Conservation (phyloP, 1,140 invertebrate species). For the Luehdorfia chinensis region DNA sequence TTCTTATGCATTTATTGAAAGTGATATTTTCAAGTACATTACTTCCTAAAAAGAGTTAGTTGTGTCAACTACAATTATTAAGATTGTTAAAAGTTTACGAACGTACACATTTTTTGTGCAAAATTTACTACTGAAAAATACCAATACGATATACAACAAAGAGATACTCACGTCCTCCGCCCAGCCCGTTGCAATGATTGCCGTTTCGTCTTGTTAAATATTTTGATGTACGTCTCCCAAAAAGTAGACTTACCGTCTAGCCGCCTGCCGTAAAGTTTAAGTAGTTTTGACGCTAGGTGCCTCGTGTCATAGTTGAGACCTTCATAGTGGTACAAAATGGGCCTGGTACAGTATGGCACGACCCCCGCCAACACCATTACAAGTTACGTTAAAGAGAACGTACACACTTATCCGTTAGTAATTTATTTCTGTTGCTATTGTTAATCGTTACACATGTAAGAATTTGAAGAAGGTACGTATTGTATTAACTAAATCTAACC, state of each 20-base stretch:
- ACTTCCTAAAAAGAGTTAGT: too few species aligned
- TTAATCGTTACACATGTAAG: background rate
- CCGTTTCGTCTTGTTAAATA: constrained; percentile 42
- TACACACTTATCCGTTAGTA: constrained; percentile 23
- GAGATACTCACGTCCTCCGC: constrained; percentile 23
- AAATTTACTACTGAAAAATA: too few species aligned
- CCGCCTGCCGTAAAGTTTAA: constrained; percentile 56
- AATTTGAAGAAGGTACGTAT: background rate
- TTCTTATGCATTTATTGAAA: too few species aligned
- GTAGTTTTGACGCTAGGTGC: constrained; percentile 66
- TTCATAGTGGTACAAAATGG: constrained; percentile 50
- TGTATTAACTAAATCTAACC: too few species aligned
- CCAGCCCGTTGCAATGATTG: constrained; percentile 23
- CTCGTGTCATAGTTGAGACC: constrained; percentile 66
- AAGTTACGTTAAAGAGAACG: constrained; percentile 37
- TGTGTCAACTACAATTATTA: too few species aligned
- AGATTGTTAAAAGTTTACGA: too few species aligned
- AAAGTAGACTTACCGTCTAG: constrained; percentile 27
- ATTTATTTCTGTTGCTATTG: background rate
- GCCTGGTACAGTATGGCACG: constrained; percentile 68
- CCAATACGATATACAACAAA: too few species aligned
- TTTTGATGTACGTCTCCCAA: constrained; percentile 18
- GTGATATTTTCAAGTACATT: too few species aligned
- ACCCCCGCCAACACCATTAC: constrained; percentile 52
- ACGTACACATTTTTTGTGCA: too few species aligned